Evolutionary conservation across 37 sponge, comb jelly and placozoan species (phyloP).

Genomic region (Halichondria panicea): DNA sequence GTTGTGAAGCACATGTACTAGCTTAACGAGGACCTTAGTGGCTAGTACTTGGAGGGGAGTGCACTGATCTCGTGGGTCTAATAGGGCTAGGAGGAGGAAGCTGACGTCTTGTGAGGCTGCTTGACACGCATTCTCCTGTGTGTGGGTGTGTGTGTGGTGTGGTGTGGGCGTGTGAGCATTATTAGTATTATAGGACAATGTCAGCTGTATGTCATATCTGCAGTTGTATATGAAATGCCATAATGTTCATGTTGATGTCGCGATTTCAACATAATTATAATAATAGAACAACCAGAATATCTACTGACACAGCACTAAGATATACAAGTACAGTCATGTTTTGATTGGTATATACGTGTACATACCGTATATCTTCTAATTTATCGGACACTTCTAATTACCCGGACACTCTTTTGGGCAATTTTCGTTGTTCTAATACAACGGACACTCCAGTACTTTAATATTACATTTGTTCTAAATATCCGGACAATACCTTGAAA

Average conservation of each 20-base stretch:
- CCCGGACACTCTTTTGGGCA: no score
- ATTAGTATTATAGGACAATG: neutral
- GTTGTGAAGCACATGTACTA: slow-evolving; percentile 61
- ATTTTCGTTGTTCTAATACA: no score
- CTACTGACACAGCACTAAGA: no score
- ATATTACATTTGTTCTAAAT: no score
- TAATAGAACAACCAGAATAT: no score
- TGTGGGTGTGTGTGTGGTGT: neutral
- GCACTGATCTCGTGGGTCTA: slow-evolving; percentile 64
- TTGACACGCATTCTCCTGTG: slow-evolving; percentile 38
- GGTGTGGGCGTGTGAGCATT: neutral
- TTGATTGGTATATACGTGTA: no score
- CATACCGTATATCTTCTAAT: no score
- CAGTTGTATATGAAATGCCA: neutral
- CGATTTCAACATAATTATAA: neutral
- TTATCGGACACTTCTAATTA: no score
- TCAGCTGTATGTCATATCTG: neutral
- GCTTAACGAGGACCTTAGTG: slow-evolving; percentile 48
- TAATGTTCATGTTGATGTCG: neutral
- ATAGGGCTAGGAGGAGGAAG: slow-evolving; percentile 30
- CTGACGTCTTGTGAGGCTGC: slow-evolving; percentile 19
- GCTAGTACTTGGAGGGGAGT: slow-evolving; percentile 55
- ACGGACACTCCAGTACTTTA: no score
- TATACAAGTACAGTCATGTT: no score
- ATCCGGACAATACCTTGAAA: no score